These are phyloP conservation scores for Castor canadensis DNA, from an alignment of 2,113 vertebrate species.

Conservation along the genomic window DNA sequence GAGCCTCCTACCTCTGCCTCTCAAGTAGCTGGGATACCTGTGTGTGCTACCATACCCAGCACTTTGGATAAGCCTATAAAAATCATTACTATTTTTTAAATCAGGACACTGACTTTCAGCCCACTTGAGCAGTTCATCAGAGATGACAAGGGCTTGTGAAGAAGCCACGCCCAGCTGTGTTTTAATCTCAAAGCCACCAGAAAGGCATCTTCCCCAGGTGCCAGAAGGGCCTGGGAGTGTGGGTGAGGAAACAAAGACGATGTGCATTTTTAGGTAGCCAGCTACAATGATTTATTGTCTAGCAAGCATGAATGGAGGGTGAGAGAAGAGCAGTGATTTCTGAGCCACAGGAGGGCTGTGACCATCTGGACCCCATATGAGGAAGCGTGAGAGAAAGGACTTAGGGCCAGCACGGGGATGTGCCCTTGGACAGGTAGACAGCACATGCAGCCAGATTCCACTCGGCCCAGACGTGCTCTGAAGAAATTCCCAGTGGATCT, in stretches of 20 bases:
- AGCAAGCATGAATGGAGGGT: rapidly evolving
- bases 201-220: neutral
- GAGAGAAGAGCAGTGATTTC: neutral
- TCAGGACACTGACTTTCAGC: neutral
- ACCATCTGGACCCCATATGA: neutral
- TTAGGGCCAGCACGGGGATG: too few species aligned
- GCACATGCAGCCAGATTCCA: too few species aligned
- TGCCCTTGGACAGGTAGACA: neutral
- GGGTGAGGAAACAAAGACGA: neutral
- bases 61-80: too few species aligned
- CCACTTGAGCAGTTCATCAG: neutral
- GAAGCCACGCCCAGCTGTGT: neutral
- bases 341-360: neutral
- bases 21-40: too few species aligned
- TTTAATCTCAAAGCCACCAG: neutral
- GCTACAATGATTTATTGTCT: neutral
- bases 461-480: neutral
- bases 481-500: neutral
- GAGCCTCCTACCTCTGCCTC: too few species aligned
- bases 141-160: neutral
- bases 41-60: too few species aligned
- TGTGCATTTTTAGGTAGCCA: neutral
- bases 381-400: neutral
- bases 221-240: neutral
- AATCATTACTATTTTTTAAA: neutral